Conservation (phyloP, 1,140 invertebrate species). For the Laupala kohalensis region DNA sequence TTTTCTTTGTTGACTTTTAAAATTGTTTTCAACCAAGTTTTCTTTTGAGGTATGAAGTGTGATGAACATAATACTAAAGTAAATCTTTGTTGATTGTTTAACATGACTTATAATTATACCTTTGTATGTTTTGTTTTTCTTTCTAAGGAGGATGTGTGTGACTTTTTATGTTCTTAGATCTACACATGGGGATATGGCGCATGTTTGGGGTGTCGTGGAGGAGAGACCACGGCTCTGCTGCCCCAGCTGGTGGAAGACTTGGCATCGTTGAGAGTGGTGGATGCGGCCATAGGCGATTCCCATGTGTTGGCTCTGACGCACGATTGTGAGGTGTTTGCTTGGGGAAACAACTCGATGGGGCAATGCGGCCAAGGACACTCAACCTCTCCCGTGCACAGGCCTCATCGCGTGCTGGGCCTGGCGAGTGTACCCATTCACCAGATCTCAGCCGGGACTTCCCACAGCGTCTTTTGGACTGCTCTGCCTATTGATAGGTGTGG, state of each 20-base stretch:
- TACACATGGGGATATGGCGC: conserved; percentile 49
- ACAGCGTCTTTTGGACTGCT: conserved; percentile 55
- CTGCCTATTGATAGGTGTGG: conserved; percentile 24
- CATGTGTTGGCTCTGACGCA: conserved; percentile 46
- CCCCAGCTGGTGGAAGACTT: conserved; percentile 34
- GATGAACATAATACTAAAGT: neutral
- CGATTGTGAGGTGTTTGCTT: conserved; percentile 38
- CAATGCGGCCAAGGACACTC: conserved; percentile 56
- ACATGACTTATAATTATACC: neutral
- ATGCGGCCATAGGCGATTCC: conserved; percentile 40
- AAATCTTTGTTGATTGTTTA: neutral
- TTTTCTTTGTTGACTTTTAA: too few relatives aligned
- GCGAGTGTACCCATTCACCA: conserved; percentile 42
- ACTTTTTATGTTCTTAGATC: conserved; percentile 29
- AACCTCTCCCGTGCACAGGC: conserved; percentile 44
- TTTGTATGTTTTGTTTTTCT: neutral
- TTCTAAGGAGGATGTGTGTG: neutral
- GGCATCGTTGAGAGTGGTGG: conserved; percentile 26
- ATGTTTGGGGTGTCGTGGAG: conserved; percentile 40
- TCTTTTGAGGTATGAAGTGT: neutral
- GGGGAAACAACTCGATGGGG: conserved; percentile 58
- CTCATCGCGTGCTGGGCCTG: conserved; percentile 44
- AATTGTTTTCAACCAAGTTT: neutral
- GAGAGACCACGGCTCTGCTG: conserved; percentile 38
- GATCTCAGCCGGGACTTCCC: conserved; percentile 54